Evolutionary conservation across 2,113 vertebrate genomes (phyloP).

Genomic region (Capreolus pygargus): DNA sequence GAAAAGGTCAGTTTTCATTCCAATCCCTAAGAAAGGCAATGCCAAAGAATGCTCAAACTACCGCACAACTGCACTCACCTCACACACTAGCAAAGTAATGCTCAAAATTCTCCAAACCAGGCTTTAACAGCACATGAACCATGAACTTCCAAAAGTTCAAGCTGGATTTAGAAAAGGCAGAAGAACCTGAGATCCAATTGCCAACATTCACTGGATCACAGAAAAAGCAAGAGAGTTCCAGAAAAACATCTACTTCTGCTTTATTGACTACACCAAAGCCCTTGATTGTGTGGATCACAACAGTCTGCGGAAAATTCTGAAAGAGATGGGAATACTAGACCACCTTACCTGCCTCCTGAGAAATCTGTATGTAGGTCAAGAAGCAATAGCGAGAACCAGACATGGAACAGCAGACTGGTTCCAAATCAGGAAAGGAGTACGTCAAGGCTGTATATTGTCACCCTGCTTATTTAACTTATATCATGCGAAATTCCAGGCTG

Average conservation of each 20-base stretch:
- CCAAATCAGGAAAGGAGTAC: no score
- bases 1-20: background rate
- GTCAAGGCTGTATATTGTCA: no score
- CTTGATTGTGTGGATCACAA: no score
- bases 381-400: no score
- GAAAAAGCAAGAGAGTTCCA: background rate
- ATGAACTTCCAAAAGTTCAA: background rate
- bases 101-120: background rate
- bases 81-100: background rate
- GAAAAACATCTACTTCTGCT: no score
- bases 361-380: no score
- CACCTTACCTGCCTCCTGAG: no score
- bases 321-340: no score
- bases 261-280: no score
- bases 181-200: background rate
- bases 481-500: rapidly evolving
- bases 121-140: background rate
- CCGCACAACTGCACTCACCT: background rate
- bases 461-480: no score
- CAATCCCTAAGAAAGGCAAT: background rate
- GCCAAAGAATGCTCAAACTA: background rate
- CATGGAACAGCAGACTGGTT: no score
- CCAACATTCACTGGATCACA: background rate
- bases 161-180: background rate
- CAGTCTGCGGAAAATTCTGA: no score